Evolutionary conservation across 2,797 vertebrate genomes (phyloP), one percentile per base, ranked within the genome.

Genomic region (Diceros bicornis): DNA sequence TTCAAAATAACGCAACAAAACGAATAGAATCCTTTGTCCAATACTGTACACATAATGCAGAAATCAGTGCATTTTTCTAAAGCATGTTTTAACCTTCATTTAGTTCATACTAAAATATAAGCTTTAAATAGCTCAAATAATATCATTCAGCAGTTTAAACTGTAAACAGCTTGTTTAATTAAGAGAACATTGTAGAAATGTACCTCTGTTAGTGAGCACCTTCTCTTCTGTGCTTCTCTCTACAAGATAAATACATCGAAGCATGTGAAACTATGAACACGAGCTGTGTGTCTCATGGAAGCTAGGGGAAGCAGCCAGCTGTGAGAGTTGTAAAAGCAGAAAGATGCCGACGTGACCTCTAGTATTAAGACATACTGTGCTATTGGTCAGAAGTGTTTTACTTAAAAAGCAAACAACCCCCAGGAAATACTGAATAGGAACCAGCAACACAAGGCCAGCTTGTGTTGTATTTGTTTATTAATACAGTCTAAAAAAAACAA

Each of bases 1-100:
- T 99, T 99, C 99, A 99, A 99, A 98, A 99, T 99, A 98, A 99
- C 98, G 98, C 99, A 98, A 99, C 99, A 99, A 99, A 99, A 99
- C 98, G 98, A 98, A 99, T 99, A 99, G 98, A 98, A 98, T 99
- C 98, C 99, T 99, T 98, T 98, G 99, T 99, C 99, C 99, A 99
- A 99, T 99, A 99, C 99, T 99, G 99, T 99, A 99, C 99, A 99
- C 91, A 98, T 98, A 44, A 98, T 99, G 99, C 99, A 99, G 99
- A 99, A 99, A 99, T 99, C 99, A 99, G 99, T 99, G 99, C 99
- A 99, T 99, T 99, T 82, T 98, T 99, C 99, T 99, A 99, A 99
- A 99, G 99, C 98, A 98, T 99, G 99, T 99, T 99, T 99, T 99
- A 98, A 98, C 99, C 99, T 99, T 99, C 99, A 99, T 99, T 99